Percentiles rank a stretch among this genome's conserved stretches.
Evolutionary conservation across 2,113 vertebrate species (phyloP).

Genomic region (Oryzias celebensis): DNA sequence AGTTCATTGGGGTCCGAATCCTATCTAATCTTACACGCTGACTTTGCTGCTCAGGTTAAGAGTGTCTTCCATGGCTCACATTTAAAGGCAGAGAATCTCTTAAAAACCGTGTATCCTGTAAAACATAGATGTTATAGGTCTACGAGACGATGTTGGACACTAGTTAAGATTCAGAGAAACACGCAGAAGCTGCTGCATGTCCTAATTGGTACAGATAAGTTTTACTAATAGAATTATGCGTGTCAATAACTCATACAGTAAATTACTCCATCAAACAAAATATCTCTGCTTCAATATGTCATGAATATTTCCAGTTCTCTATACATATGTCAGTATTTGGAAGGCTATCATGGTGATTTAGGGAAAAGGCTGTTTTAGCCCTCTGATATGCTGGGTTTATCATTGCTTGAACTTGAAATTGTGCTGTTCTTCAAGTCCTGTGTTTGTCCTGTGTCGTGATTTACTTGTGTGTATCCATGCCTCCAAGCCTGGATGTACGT

Average conservation of each 20-base stretch:
- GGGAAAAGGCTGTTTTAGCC: slow-evolving; percentile 38
- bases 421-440: slow-evolving; percentile 28
- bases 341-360: slow-evolving; percentile 15
- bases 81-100: no score
- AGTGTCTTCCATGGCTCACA: no score
- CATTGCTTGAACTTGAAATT: slow-evolving; percentile 47
- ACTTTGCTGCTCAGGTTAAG: no score
- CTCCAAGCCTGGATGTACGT: slow-evolving; percentile 24
- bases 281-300: not conserved
- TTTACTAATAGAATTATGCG: not conserved
- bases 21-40: no score
- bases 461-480: slow-evolving; percentile 17
- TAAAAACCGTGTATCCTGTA: no score
- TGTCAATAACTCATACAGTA: no score
- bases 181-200: no score
- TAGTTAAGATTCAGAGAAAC: no score
- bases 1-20: no score
- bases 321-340: slow-evolving; percentile 1
- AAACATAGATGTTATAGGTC: no score
- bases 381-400: slow-evolving; percentile 56
- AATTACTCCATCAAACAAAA: not conserved
- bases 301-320: not conserved
- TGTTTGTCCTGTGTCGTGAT: slow-evolving; percentile 9
- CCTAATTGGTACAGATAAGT: not conserved
- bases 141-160: no score